Conservation (phyloP, 1,140 invertebrate species). For the Linepithema humile region DNA sequence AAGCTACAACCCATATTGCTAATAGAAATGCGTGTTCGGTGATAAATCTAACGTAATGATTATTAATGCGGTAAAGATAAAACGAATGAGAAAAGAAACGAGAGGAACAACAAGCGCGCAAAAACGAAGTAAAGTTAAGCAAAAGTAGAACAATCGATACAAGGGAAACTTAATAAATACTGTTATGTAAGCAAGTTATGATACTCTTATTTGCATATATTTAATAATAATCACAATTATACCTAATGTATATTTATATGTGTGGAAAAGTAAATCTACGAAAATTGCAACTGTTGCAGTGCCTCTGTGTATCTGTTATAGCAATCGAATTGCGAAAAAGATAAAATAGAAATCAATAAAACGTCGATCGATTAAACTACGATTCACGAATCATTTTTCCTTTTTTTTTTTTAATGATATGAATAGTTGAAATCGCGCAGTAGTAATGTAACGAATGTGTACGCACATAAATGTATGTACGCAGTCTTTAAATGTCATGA, state of each 20-base stretch:
- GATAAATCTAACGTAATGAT: constrained; percentile 46
- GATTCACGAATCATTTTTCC: not conserved
- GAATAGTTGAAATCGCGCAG: not conserved
- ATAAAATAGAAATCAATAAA: not conserved
- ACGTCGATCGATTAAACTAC: not conserved
- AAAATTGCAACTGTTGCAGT: not conserved
- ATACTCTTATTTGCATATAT: constrained; percentile 33
- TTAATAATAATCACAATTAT: constrained; percentile 26
- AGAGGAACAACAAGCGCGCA: not conserved
- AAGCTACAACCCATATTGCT: constrained; percentile 61
- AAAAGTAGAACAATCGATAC: not conserved
- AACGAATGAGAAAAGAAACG: not conserved
- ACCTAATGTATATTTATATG: constrained; percentile 12
- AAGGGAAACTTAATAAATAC: constrained; percentile 33
- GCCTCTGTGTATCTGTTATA: not conserved
- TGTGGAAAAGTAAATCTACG: not conserved
- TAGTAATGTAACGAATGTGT: not conserved
- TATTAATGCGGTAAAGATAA: not conserved
- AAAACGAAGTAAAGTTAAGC: not conserved
- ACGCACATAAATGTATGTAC: not conserved
- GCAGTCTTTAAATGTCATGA: not conserved
- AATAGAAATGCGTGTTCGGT: constrained; percentile 56
- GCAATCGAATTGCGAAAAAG: not conserved
- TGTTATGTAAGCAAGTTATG: constrained; percentile 28
- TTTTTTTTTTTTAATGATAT: not conserved